These are phyloP conservation scores for Psilopogon haemacephalus DNA, from an alignment of 2,113 vertebrate species.

Conservation along the genomic window DNA sequence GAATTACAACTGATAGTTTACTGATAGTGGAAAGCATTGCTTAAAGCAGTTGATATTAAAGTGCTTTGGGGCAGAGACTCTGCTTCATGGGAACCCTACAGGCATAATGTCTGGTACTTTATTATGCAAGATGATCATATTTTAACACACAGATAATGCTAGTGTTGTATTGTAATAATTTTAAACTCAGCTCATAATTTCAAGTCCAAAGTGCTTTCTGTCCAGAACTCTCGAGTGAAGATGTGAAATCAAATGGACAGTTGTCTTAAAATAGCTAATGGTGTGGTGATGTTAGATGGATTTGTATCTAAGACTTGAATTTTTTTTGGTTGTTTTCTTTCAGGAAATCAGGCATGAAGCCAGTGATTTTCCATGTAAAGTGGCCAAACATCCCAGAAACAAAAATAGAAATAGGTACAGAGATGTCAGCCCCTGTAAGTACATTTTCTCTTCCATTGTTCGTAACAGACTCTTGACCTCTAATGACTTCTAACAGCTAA, in stretches of 20 bases:
- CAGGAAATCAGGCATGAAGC: slow-evolving; percentile 95
- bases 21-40: neutral
- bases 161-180: neutral
- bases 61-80: neutral
- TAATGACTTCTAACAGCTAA: neutral
- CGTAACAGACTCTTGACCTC: neutral
- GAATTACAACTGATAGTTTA: neutral
- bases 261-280: slow-evolving; percentile 22
- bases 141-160: neutral
- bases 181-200: neutral
- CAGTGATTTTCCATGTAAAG: slow-evolving; percentile 93
- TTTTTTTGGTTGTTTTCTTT: slow-evolving; percentile 25
- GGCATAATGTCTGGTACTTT: neutral
- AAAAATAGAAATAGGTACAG: slow-evolving; percentile 97
- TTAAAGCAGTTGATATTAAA: neutral
- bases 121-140: neutral
- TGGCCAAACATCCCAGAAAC: slow-evolving; percentile 94
- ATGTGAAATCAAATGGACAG: neutral
- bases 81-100: neutral
- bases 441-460: neutral
- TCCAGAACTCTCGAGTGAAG: neutral
- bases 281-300: neutral
- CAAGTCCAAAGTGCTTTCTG: neutral
- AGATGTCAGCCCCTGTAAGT: slow-evolving; percentile 99
- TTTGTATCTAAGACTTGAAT: neutral